A percentile compares a stretch with the other conserved stretches of the same genome.
These are phyloP conservation scores for Bos javanicus DNA, from an alignment of 2,113 vertebrate genomes.

Conservation along the genomic window DNA sequence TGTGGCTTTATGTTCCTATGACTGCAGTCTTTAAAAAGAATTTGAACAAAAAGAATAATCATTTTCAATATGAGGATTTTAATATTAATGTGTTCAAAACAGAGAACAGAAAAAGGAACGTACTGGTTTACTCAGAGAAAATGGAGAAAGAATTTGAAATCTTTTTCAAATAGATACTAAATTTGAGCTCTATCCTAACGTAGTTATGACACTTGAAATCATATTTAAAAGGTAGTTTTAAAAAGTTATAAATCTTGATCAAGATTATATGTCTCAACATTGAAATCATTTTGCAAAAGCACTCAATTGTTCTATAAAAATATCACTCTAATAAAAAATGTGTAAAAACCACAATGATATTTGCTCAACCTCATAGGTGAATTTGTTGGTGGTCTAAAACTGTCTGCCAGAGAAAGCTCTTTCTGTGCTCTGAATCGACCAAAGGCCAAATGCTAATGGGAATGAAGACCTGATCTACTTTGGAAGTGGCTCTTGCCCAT, in stretches of 20 bases:
- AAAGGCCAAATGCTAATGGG: conserved; percentile 53
- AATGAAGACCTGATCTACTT: conserved; percentile 32
- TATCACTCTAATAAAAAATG: conserved; percentile 16
- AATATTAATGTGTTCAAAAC: neutral
- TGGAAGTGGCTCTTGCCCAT: conserved; percentile 44
- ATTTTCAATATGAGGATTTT: neutral
- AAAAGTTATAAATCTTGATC: neutral
- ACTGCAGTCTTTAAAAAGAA: neutral
- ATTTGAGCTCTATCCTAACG: conserved; percentile 7
- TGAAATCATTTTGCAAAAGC: conserved; percentile 31
- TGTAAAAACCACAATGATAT: conserved; percentile 47
- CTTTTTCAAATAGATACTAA: conserved; percentile 1
- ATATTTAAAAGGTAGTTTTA: neutral
- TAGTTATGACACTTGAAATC: neutral
- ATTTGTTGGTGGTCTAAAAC: conserved; percentile 56
- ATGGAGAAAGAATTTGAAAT: neutral
- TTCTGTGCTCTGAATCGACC: conserved; percentile 38
- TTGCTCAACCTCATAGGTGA: conserved; percentile 36
- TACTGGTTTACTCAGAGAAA: neutral
- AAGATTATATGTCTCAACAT: neutral
- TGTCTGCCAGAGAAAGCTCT: conserved; percentile 44
- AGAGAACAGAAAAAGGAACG: neutral
- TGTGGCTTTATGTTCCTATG: neutral
- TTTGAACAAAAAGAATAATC: neutral
- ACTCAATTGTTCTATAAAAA: conserved; percentile 59